These are phyloP conservation scores for Phyto melanocephala DNA, from an alignment of 2,888 invertebrate species.

Conservation along the genomic window DNA sequence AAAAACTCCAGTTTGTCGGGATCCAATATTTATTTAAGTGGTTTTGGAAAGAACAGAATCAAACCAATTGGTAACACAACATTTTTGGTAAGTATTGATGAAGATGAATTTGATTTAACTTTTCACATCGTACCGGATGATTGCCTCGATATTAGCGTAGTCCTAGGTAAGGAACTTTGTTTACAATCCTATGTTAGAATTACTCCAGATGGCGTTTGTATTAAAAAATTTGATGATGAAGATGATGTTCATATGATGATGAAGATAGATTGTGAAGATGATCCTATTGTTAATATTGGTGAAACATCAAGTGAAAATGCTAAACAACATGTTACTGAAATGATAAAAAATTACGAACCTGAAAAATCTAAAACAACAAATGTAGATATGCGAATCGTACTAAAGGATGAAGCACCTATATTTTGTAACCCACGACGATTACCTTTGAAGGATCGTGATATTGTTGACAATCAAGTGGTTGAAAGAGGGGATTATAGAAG, in stretches of 20 bases:
- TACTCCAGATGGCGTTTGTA: background rate
- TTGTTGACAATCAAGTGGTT: constrained; percentile 50
- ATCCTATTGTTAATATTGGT: background rate
- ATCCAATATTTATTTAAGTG: constrained; percentile 47
- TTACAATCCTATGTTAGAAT: background rate
- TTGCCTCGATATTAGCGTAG: constrained; percentile 17
- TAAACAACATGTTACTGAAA: background rate
- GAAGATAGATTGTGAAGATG: constrained; percentile 17
- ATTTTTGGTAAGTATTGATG: constrained; percentile 4
- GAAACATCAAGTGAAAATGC: background rate
- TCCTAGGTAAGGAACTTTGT: constrained; percentile 31
- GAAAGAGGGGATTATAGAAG: constrained; percentile 66
- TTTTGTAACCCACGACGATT: constrained; percentile 20
- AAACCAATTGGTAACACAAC: constrained; percentile 35
- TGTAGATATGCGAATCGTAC: constrained; percentile 26
- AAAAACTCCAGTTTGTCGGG: background rate
- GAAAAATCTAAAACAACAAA: constrained; percentile 27
- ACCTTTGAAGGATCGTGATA: constrained; percentile 24
- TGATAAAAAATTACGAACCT: constrained; percentile 23
- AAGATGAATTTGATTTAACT: background rate
- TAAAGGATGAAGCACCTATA: constrained; percentile 39
- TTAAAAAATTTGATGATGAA: background rate
- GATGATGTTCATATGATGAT: constrained; percentile 28
- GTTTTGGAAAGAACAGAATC: constrained; percentile 31
- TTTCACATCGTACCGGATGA: constrained; percentile 32